phyloP scores from a whole-genome alignment of 2,113 vertebrate species.

The Microcebus lehilahytsara region DNA sequence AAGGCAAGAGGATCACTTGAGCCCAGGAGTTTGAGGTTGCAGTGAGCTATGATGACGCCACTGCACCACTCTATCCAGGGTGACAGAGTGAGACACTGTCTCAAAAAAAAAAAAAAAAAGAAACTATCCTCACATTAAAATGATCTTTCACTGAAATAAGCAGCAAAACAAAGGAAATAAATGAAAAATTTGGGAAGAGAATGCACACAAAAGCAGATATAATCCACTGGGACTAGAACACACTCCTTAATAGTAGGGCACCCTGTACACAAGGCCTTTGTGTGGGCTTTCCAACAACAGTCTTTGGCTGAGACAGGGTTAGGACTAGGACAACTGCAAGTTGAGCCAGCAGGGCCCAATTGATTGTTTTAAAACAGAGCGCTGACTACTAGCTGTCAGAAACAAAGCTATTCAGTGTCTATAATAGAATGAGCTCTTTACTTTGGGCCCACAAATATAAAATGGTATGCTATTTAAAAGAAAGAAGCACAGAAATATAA shows the following conservation, averaged over 20 bases:
- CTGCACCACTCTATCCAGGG: no score
- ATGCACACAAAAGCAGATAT: conserved; percentile 56
- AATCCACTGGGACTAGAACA: conserved; percentile 36
- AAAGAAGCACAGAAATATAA: conserved; percentile 56
- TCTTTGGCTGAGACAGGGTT: conserved; percentile 59
- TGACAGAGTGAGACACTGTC: no score
- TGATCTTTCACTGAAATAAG: conserved; percentile 33
- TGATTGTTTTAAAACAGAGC: conserved; percentile 72
- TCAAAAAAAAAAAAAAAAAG: neutral
- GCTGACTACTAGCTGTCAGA: conserved; percentile 72
- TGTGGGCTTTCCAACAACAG: conserved; percentile 57
- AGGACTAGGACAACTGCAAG: conserved; percentile 67
- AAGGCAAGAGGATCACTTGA: no score
- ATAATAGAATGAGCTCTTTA: conserved; percentile 69
- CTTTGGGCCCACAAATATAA: conserved; percentile 61
- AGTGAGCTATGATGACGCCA: no score
- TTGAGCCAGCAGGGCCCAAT: conserved; percentile 63
- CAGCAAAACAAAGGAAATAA: conserved; percentile 36
- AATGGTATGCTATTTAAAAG: conserved; percentile 69
- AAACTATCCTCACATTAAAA: conserved; percentile 28
- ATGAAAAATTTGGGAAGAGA: conserved; percentile 46
- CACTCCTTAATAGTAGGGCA: conserved; percentile 34
- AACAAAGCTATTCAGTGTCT: conserved; percentile 68
- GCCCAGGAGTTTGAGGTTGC: no score
- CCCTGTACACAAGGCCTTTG: conserved; percentile 66